Conservation (phyloP, 1,140 invertebrate species). For the Drosophila equinoxialis region DNA sequence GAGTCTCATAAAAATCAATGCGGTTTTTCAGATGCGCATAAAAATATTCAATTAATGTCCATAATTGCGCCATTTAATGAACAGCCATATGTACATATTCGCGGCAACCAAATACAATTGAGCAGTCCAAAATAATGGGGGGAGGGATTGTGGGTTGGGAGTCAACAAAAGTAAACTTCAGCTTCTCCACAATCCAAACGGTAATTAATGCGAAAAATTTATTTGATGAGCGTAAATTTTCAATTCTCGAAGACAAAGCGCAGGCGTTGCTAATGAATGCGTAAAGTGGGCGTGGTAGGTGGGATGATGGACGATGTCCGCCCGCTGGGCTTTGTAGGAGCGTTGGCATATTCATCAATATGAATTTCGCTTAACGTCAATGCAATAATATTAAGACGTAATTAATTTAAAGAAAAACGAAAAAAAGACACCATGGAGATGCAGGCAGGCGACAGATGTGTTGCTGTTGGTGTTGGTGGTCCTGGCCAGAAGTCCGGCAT, state of each 20-base stretch:
- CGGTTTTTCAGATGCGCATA: background rate
- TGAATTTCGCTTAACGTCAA: slow-evolving; percentile 74
- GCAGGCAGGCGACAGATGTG: background rate
- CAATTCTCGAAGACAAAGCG: slow-evolving; percentile 10
- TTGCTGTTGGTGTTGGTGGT: slow-evolving; percentile 1
- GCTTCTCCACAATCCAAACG: slow-evolving; percentile 37
- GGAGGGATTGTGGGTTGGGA: too few species aligned
- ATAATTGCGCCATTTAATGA: slow-evolving; percentile 64
- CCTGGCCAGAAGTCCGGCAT: slow-evolving; percentile 29
- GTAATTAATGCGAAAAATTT: slow-evolving; percentile 80
- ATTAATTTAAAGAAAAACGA: slow-evolving; percentile 75
- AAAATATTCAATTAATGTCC: slow-evolving; percentile 46
- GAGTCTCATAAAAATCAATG: background rate
- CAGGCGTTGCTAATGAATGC: slow-evolving; percentile 65
- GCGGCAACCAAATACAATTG: slow-evolving; percentile 64
- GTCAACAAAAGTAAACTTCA: slow-evolving; percentile 52
- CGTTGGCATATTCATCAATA: slow-evolving; percentile 48
- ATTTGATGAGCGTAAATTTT: slow-evolving; percentile 48
- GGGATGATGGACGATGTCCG: background rate
- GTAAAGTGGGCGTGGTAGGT: slow-evolving; percentile 29
- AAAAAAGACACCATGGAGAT: slow-evolving; percentile 17
- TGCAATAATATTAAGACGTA: slow-evolving; percentile 80
- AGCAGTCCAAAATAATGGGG: slow-evolving; percentile 16
- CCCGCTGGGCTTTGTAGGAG: background rate
- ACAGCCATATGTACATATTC: slow-evolving; percentile 54